Evolutionary conservation across 2,888 invertebrate species (phyloP), one percentile per base, ranked within the genome.

Genomic region (Nebria brevicollis): DNA sequence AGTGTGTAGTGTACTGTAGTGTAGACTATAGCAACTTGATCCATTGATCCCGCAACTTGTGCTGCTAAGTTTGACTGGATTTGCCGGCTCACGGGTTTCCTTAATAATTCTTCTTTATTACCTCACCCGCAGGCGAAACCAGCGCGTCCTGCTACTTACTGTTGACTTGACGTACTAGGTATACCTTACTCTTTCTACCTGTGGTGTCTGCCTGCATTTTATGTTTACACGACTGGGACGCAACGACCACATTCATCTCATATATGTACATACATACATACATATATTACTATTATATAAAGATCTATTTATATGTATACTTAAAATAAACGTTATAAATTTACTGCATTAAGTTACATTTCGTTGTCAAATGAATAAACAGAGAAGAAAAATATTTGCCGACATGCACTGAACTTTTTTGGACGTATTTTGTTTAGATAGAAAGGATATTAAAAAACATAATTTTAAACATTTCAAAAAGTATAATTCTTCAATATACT

Each of bases 101-200:
- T 89, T 88, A 88, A 89, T 89, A 89, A 88, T 89, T 89, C 89
- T 89, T 89, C 88, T 89, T 89, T 88, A 88, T 88, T 87, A 87
- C 86, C 85, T 85, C 86, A 84, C 86, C 86, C 85, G 86, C 87
- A 85, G 86, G 75, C 77, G 54, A 54, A 54, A 70, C 66, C 82
- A 76, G 79, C 82, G 77, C 76, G 68, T 41, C 73, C 66, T 34
- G 74, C 82, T 70, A 76, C 75, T 15, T 13, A 11, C 42, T 41
- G 25, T 20, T 20, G 5, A 65, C 65, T 66, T 65, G 20, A 66
- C 34, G 15, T n/a, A 7, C 20, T 13, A n/a, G 68, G 11, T 54
- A 54, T 54, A 54, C 13, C 54, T 54, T 54, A 54, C 54, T 54
- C 54, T 54, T 54, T 54, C 54, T 54, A 54, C 54, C 54, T 54